Conservation (phyloP, 2,888 invertebrate species). For the Iselma pallidipennis region DNA sequence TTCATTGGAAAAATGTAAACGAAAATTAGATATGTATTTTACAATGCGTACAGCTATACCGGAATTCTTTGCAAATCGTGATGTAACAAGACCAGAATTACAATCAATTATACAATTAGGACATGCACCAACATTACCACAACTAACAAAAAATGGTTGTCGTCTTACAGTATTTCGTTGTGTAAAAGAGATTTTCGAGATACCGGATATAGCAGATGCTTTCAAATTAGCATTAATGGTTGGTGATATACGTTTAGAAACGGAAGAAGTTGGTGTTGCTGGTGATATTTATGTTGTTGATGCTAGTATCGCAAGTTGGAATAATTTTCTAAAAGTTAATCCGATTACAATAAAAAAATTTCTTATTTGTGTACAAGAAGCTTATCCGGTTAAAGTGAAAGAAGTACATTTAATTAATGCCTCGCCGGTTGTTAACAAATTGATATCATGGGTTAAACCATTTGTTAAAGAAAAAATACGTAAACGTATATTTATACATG, state of each 20-base stretch:
- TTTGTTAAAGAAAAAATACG: conserved; percentile 83
- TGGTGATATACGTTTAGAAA: conserved; percentile 77
- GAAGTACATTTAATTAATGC: conserved; percentile 82
- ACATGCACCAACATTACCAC: conserved; percentile 71
- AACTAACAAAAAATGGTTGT: conserved; percentile 78
- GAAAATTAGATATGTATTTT: conserved; percentile 82
- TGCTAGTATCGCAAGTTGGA: conserved; percentile 52
- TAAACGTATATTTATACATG: conserved; percentile 77
- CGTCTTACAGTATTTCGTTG: conserved; percentile 77
- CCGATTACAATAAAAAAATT: conserved; percentile 79
- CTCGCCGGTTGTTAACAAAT: conserved; percentile 78
- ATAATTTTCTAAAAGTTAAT: conserved; percentile 19
- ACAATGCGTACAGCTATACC: conserved; percentile 81
- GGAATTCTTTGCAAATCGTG: conserved; percentile 76
- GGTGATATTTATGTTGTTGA: conserved; percentile 86
- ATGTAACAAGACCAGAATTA: conserved; percentile 59
- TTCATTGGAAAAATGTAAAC: conserved; percentile 79
- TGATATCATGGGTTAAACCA: conserved; percentile 79
- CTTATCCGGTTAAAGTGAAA: conserved; percentile 81
- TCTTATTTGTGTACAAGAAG: conserved; percentile 80
- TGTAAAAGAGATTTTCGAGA: conserved; percentile 68
- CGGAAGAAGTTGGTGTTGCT: conserved; percentile 79
- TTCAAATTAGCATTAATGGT: conserved; percentile 85
- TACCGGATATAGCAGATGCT: conserved; percentile 73
- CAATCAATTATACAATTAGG: too few relatives aligned